Evolutionary conservation across 2,113 vertebrate genomes (phyloP).

Genomic region (Hippocampus zosterae): DNA sequence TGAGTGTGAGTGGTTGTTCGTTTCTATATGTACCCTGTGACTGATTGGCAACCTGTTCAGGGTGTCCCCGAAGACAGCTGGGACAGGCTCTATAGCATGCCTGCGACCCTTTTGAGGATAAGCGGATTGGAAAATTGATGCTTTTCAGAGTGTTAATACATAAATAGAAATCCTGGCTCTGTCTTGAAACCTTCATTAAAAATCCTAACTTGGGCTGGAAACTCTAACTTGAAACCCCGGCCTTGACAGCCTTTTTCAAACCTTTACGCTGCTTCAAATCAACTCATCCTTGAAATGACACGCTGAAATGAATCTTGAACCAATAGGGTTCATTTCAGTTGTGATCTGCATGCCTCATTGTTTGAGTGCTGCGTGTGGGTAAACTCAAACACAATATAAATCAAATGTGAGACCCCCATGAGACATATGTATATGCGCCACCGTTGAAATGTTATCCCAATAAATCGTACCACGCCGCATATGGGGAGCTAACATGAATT

Average conservation of each 20-base stretch:
- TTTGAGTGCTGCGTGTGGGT: neutral
- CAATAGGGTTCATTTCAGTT: neutral
- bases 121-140: too few species aligned
- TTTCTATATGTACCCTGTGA: too few species aligned
- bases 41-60: too few species aligned
- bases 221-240: neutral
- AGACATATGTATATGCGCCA: constrained; percentile 59
- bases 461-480: constrained; percentile 52
- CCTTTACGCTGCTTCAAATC: neutral
- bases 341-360: neutral
- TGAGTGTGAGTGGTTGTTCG: too few species aligned
- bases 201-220: neutral
- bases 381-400: constrained; percentile 33
- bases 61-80: too few species aligned
- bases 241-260: too few species aligned
- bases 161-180: too few species aligned
- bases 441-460: constrained; percentile 51
- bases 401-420: constrained; percentile 27
- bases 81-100: too few species aligned
- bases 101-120: too few species aligned
- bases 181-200: too few species aligned
- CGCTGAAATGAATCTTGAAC: constrained; percentile 17
- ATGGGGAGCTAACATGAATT: constrained; percentile 63
- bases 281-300: neutral
- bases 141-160: too few species aligned